These are phyloP conservation scores for Drosophila asahinai DNA, from an alignment of 1,140 invertebrate genomes.

Conservation along the genomic window DNA sequence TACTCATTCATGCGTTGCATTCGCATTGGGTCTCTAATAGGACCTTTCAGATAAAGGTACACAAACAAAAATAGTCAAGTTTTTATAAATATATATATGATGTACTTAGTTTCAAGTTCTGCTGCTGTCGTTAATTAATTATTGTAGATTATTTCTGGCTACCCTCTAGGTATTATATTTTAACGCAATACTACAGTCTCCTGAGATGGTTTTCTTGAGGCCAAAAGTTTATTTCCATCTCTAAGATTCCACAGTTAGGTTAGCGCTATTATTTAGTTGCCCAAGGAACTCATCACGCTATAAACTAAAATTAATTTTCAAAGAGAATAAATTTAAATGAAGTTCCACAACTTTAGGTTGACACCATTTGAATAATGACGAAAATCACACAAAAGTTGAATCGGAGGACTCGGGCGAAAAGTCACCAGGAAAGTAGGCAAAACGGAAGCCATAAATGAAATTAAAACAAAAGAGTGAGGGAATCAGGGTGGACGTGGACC, in stretches of 20 bases:
- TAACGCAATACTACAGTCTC: no score
- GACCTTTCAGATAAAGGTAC: constrained; percentile 23
- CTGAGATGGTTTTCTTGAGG: neutral
- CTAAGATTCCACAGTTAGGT: constrained; percentile 2
- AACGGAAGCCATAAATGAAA: constrained; percentile 84
- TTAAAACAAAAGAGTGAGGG: constrained; percentile 71
- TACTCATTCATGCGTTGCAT: constrained; percentile 51
- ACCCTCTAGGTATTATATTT: no score
- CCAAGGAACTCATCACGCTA: constrained; percentile 16
- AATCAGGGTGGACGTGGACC: constrained; percentile 24
- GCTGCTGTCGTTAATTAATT: no score
- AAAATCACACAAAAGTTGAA: constrained; percentile 50
- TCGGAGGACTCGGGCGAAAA: constrained; percentile 51
- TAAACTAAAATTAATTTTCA: constrained; percentile 36
- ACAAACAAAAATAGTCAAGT: neutral
- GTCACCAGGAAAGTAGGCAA: constrained; percentile 65
- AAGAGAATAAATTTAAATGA: constrained; percentile 44
- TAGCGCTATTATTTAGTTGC: neutral
- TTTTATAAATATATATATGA: neutral
- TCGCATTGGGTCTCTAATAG: constrained; percentile 23
- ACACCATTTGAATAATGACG: constrained; percentile 47
- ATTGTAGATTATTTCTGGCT: no score
- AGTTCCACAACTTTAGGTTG: constrained; percentile 36
- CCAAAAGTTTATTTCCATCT: neutral
- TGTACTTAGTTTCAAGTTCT: no score